Evolutionary conservation across 2,797 vertebrate genomes (phyloP).

Genomic region (Crax fasciolata): DNA sequence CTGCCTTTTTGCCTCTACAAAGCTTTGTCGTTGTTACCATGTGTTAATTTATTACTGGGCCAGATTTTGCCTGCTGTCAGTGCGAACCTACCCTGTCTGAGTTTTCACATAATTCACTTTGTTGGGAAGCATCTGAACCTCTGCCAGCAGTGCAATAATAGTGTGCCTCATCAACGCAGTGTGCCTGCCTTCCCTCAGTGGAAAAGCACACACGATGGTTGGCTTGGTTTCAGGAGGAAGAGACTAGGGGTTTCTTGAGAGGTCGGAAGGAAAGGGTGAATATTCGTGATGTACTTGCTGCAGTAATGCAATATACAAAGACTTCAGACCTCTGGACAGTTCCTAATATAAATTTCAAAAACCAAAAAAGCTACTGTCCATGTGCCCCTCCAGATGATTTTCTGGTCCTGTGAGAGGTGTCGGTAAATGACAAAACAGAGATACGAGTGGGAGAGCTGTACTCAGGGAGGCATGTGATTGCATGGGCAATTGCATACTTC

Average conservation of each 20-base stretch:
- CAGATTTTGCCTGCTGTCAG: neutral
- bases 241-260: neutral
- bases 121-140: neutral
- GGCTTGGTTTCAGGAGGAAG: neutral
- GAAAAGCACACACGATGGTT: rapidly evolving
- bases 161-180: rapidly evolving
- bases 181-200: neutral
- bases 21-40: rapidly evolving
- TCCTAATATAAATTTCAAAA: neutral
- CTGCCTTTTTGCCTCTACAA: neutral
- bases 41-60: rapidly evolving
- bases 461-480: neutral
- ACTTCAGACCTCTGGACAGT: neutral
- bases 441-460: neutral
- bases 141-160: neutral
- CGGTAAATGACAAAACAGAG: neutral
- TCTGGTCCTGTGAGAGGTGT: neutral
- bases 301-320: neutral
- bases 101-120: neutral
- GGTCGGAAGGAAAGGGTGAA: neutral
- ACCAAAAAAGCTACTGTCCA: neutral
- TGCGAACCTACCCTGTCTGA: neutral
- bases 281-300: neutral
- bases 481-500: neutral
- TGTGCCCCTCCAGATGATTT: neutral